Base-by-base conservation (phyloP, 2,888 invertebrate genomes). In the Tipula unca region DNA sequence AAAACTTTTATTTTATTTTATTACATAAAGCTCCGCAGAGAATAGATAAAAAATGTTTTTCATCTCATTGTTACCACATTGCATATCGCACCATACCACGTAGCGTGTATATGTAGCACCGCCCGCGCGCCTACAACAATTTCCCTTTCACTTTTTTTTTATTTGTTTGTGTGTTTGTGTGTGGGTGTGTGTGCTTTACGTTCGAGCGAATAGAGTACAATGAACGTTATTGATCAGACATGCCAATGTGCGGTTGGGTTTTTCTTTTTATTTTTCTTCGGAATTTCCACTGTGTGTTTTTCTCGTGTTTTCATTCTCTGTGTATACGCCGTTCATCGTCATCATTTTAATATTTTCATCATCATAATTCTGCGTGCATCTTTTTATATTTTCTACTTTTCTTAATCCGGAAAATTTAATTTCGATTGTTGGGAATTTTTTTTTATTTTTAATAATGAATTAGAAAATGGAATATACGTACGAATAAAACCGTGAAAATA, bases 21-120 rank as follows among this genome's bases (percentile, higher is more conserved):
- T 69, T 13, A 10, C 25, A 69, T 20, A 25, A 69, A 69, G 69
- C 69, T 69, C 69, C 20, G 25, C 25, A 25, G 69, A 69, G 25
- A 69, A 25, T 25, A 69, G 69, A 69, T 69, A 69, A 25, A 69
- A 69, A 25, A 25, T 17, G 39, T 54, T 54, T 69, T 69, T 69
- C 69, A 69, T 69, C 69, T 69, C 69, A 69, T 69, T 69, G 69
- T 69, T 69, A 69, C 69, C 69, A 69, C 69, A 25, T 69, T 69
- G 69, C 25, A 69, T 69, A 69, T 25, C 25, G 25, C 25, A 69
- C 69, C n/a, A n/a, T n/a, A 36, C 36, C 13, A 36, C 32, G 32
- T 5, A 32, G 5, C 32, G 5, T 5, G 5, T 36, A 36, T 10
- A 69, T n/a, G n/a, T n/a, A n/a, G n/a, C 25, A 69, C 69, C 25